Evolutionary conservation across 2,113 vertebrate genomes (phyloP), one percentile per base, ranked within the genome.

Genomic region (Zosterops hypoxanthus): DNA sequence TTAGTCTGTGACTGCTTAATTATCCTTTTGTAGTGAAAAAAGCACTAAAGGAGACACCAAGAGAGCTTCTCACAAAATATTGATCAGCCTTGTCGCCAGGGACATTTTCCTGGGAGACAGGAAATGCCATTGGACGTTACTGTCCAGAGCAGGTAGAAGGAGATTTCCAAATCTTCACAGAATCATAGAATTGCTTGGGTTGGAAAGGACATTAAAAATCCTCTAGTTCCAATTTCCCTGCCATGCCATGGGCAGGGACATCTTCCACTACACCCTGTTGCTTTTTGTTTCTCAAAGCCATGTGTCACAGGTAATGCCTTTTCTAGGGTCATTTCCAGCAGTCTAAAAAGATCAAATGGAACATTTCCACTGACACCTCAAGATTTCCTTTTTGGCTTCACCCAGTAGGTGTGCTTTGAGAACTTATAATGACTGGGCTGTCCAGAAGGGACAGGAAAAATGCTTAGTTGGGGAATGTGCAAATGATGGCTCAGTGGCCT

Each of bases 11-110:
- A 65, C 64, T 81, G 42, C 47, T 64, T 85, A 90, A 76, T 82
- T 94, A 79, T 41, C 24, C 41, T 72, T 76, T 72, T 91, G n/a
- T 85, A 87, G 82, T 56, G 26, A 47, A 87, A 91, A 91, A 85
- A 55, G 2, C 25, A 78, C 61, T 31, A 39, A 78, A 82, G 41
- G 6, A 87, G 44, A 68, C 6, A 91, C 22, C 28, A 71, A 46
- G 55, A 73, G 28, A 70, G 55, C 39, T 14, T 55, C 71, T 29
- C 19, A 41, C n/a, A 79, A 52, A 87, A 49, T 36, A 60, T 5
- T 53, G 49, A 91, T 24, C 33, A 82, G 33, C 14, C 36, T n/a
- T 59, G 19, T 64, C 71, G 31, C 21, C 47, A 82, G 19, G 19
- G 34, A 29, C 61, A 56, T 12, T 33, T 82, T 44, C 17, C 39